Percentiles rank a stretch among this genome's conserved stretches.
Conservation (phyloP, 2,888 invertebrate species). For the Drosophila kuntzei region DNA sequence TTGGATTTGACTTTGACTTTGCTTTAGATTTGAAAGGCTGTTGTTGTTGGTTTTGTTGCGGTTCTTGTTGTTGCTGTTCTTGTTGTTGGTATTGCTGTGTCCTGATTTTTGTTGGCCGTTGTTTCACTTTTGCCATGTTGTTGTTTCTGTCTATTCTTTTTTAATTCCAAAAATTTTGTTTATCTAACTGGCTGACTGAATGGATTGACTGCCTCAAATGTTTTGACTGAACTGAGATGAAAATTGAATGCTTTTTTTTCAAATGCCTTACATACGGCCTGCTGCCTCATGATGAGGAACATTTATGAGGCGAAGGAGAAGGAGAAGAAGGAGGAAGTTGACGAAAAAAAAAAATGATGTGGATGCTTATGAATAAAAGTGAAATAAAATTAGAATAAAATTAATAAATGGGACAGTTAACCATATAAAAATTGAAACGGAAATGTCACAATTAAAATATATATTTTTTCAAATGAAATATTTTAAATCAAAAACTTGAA, state of each 20-base stretch:
- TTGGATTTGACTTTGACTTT: background rate
- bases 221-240: conserved; percentile 7
- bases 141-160: conserved; percentile 12
- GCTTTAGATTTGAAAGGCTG: no score
- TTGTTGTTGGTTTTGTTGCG: background rate
- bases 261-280: conserved; percentile 26
- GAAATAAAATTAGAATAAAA: background rate
- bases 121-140: conserved; percentile 33
- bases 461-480: no score
- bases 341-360: background rate
- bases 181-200: conserved; percentile 26
- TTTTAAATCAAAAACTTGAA: no score
- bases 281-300: conserved; percentile 14
- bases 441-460: no score
- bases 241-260: background rate
- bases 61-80: background rate
- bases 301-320: background rate
- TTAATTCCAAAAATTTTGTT: conserved; percentile 36
- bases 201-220: conserved; percentile 26
- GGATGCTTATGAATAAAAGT: background rate
- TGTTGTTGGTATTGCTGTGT: conserved; percentile 8
- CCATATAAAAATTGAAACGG: no score
- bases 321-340: no score
- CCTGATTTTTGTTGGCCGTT: conserved; percentile 5
- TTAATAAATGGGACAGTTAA: no score